A percentile compares a stretch with the other conserved stretches of the same genome.
Conservation (phyloP, 2,888 invertebrate genomes). For the Masnerella sp. region DNA sequence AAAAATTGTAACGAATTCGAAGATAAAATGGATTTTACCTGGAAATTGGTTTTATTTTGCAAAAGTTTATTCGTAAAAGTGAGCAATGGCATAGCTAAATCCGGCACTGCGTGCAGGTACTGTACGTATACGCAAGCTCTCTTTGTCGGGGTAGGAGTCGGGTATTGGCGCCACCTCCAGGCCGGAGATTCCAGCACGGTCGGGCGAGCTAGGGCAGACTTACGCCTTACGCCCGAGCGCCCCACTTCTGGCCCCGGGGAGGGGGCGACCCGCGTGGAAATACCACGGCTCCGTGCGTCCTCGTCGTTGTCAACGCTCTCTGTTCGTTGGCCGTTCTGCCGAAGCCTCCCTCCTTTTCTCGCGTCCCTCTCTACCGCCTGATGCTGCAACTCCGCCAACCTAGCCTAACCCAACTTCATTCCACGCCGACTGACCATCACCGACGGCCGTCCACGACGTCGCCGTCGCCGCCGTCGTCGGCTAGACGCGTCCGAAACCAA, state of each 20-base stretch:
- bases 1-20: too few species aligned
- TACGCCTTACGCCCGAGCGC: constrained; percentile 78
- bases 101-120: constrained; percentile 63
- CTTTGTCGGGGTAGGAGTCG: constrained; percentile 70
- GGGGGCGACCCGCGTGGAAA: constrained; percentile 73
- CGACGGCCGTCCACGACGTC: constrained; percentile 74
- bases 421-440: constrained; percentile 78
- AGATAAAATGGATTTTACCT: too few species aligned
- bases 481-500: constrained; percentile 58
- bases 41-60: too few species aligned
- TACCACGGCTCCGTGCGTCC: constrained; percentile 49
- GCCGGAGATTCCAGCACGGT: constrained; percentile 76
- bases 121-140: constrained; percentile 75
- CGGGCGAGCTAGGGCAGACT: constrained; percentile 79
- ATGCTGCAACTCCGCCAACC: constrained; percentile 73
- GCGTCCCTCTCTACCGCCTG: constrained; percentile 68
- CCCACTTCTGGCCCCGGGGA: constrained; percentile 81
- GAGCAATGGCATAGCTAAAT: too few species aligned
- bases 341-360: constrained; percentile 58
- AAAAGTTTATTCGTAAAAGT: too few species aligned
- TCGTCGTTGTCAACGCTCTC: constrained; percentile 53
- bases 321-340: constrained; percentile 42
- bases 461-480: constrained; percentile 69
- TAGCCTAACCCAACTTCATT: constrained; percentile 77
- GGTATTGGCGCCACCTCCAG: constrained; percentile 80